Evolutionary conservation across 2,888 invertebrate genomes (phyloP).

Genomic region (Tortricodes alternella): DNA sequence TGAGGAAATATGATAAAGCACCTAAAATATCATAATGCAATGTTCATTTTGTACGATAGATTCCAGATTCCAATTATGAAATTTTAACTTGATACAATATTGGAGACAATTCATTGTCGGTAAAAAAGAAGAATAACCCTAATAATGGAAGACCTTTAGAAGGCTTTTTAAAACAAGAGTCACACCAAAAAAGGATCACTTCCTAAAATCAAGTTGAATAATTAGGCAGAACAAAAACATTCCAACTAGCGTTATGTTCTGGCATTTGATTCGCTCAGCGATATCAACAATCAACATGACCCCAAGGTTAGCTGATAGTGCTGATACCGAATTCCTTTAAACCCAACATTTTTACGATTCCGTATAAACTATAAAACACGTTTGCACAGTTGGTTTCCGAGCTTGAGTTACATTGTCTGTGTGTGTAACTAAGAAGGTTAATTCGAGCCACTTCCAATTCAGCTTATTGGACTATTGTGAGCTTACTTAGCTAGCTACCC

Average conservation of each 20-base stretch:
- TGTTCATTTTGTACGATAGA: too few relatives aligned
- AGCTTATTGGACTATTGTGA: slow-evolving; percentile 57
- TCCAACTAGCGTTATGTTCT: neutral
- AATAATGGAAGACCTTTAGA: too few relatives aligned
- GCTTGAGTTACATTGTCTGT: slow-evolving; percentile 32
- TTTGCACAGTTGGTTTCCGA: neutral
- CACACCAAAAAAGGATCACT: neutral
- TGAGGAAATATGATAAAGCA: too few relatives aligned
- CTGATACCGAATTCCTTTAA: slow-evolving; percentile 22
- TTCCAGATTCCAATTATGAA: too few relatives aligned
- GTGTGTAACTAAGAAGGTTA: slow-evolving; percentile 52
- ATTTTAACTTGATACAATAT: too few relatives aligned
- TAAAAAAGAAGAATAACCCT: too few relatives aligned
- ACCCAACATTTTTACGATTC: slow-evolving; percentile 5
- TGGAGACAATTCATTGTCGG: too few relatives aligned
- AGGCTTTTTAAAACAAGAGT: neutral
- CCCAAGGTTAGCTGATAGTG: slow-evolving; percentile 15
- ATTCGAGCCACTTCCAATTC: slow-evolving; percentile 58
- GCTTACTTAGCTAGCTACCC: slow-evolving; percentile 8
- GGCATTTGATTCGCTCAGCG: slow-evolving; percentile 19
- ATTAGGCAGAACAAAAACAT: neutral
- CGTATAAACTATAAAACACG: slow-evolving; percentile 6
- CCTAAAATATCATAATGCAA: too few relatives aligned
- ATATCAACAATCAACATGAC: slow-evolving; percentile 22
- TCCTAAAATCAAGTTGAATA: neutral